Conservation (phyloP, 2,888 invertebrate genomes). For the Bombyx huttoni region DNA sequence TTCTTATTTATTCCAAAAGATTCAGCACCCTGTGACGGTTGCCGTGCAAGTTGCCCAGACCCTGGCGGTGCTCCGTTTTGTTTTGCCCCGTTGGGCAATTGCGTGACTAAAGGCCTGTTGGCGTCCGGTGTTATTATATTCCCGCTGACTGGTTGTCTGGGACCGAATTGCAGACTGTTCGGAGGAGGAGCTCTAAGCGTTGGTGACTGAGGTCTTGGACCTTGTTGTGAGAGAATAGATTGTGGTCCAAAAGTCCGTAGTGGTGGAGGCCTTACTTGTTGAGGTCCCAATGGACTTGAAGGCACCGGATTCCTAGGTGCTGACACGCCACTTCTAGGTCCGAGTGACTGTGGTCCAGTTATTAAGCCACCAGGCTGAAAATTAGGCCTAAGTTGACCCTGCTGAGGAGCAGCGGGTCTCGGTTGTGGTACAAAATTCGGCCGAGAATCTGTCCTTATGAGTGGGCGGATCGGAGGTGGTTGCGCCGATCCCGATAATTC, state of each 20-base stretch:
- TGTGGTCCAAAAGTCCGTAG: slow-evolving; percentile 49
- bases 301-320: slow-evolving; percentile 36
- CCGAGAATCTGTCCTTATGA: slow-evolving; percentile 51
- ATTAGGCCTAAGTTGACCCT: slow-evolving; percentile 43
- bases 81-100: slow-evolving; percentile 36
- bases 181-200: slow-evolving; percentile 59
- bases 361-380: slow-evolving; percentile 62
- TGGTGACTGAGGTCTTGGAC: slow-evolving; percentile 41
- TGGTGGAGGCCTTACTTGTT: slow-evolving; percentile 37
- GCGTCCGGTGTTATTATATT: slow-evolving; percentile 48
- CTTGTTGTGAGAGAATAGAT: slow-evolving; percentile 44
- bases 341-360: slow-evolving; percentile 38
- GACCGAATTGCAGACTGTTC: slow-evolving; percentile 61
- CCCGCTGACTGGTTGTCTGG: slow-evolving; percentile 49
- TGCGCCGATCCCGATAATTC: slow-evolving; percentile 32
- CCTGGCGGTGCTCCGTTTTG: slow-evolving; percentile 30
- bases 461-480: slow-evolving; percentile 40
- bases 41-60: slow-evolving; percentile 39
- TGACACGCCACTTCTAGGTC: slow-evolving; percentile 40
- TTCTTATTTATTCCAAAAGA: slow-evolving; percentile 45
- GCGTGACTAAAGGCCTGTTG: slow-evolving; percentile 25
- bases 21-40: slow-evolving; percentile 55
- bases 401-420: slow-evolving; percentile 37
- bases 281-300: slow-evolving; percentile 32
- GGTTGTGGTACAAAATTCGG: slow-evolving; percentile 42